Evolutionary conservation across 2,888 invertebrate species (phyloP), one percentile per base, ranked within the genome.

Genomic region (Mythimna albipuncta): DNA sequence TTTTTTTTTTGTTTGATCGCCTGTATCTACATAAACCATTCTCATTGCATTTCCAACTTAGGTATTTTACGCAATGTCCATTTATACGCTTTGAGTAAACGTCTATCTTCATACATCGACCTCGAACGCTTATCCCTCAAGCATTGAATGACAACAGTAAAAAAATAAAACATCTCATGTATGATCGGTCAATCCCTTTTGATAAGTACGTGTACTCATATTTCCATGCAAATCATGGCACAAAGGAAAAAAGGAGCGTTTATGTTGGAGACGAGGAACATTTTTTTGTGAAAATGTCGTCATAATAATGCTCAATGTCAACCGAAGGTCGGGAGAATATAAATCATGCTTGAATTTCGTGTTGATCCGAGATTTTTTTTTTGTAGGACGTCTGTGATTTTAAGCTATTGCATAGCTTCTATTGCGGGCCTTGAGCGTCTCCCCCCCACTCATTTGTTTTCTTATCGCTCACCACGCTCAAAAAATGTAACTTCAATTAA

Each of bases 221-320:
- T 81, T 71, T 76, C 26, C 47, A 79, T 81, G 65, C 50, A 59
- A 81, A 81, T 79, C 50, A 35, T 47, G n/a, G n/a, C 19, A 70
- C 38, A 64, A 64, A 52, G 38, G 57, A n/a, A 61, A 59, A 64
- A 6, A 16, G 61, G 16, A 26, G 6, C 41, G 16, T 59, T 77
- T 72, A 62, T 62, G 72, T 64, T 26, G 16, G 52, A 35, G 10
- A 11, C 26, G 21, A 58, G 21, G n/a, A 38, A 54, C n/a, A 67
- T 72, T 72, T 72, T 81, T 67, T 65, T 58, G 58, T 52, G 6
- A n/a, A 54, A 81, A 81, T 58, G 50, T 57, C 35, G 58, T 59
- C 75, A 66, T 71, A 64, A 66, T 66, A 44, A 75, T 55, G 58
- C 50, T 55, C 47, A 57, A 75, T 65, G 70, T 75, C 81, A 75